phyloP scores from a whole-genome alignment of 1,140 invertebrate species.

The Bombus affinis region DNA sequence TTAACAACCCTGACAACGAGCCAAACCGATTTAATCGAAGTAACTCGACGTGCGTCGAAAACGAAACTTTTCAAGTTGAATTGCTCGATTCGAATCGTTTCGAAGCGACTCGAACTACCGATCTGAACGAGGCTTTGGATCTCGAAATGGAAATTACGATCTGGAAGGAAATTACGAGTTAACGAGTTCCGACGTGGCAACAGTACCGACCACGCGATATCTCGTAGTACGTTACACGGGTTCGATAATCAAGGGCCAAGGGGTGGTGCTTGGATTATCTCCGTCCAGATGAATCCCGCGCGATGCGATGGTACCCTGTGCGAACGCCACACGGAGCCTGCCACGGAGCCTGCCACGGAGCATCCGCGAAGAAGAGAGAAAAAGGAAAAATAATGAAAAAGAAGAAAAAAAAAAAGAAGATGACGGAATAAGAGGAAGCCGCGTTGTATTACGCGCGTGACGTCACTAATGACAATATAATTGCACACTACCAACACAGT shows the following conservation, averaged over 20 bases:
- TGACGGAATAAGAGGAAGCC: background rate
- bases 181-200: slow-evolving; percentile 13
- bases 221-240: background rate
- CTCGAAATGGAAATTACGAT: background rate
- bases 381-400: background rate
- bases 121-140: background rate
- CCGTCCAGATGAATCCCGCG: background rate
- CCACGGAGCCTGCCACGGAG: too few species aligned
- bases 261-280: slow-evolving; percentile 29
- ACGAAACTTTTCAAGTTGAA: too few species aligned
- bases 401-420: background rate
- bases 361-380: background rate
- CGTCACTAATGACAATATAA: slow-evolving; percentile 76
- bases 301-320: background rate
- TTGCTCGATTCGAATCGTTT: too few species aligned
- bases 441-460: slow-evolving; percentile 39
- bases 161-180: slow-evolving; percentile 1
- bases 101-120: background rate
- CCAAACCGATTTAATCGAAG: too few species aligned
- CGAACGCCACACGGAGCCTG: background rate
- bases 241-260: slow-evolving; percentile 30
- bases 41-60: too few species aligned
- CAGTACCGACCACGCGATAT: background rate
- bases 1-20: too few species aligned
- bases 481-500: slow-evolving; percentile 64